Base-by-base conservation (phyloP, 2,113 vertebrate genomes). In the Urocolius indicus region DNA sequence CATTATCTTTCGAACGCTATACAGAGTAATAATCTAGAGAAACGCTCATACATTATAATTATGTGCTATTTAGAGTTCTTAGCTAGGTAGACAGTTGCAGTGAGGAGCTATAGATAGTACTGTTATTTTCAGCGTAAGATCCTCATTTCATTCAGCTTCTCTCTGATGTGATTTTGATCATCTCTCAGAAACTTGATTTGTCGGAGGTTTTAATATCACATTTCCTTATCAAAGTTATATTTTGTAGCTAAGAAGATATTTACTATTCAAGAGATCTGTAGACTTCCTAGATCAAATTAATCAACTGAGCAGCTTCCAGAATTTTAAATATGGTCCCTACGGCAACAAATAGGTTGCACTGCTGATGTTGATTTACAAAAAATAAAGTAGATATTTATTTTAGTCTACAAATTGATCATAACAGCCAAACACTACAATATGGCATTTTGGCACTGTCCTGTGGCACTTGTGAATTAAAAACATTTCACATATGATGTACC, bases 281-380 rank as follows among this genome's bases (percentile, higher is more conserved):
- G 90, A 90, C 78, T 86, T 93, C 68, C 48, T 49, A 81, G 84
- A 86, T 84, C 48, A 88, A 79, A 93, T 94, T 96, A 95, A 96
- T 92, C 65, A 92, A 48, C 65, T 45, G 49, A 65, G 54, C 48
- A 81, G 48, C 49, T 95, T 68, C 52, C 4, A 6, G 87, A 96
- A 95, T 94, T 93, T 80, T 77, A 94, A 93, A 84, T 48, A 49
- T 23, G 17, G 61, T 89, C 84, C 91, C 91, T 72, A n/a, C 78
- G 65, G 89, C 84, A 94, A 95, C 82, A 91, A 91, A 91, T 34
- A 88, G 51, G 51, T 76, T 95, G 94, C 69, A 71, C 67, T 41
- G 81, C 43, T 77, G 65, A 83, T 87, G 94, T 85, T 90, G 51
- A 89, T 87, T 92, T 96, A 87, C 69, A 84, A 84, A 81, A 83